Evolutionary conservation across 2,888 invertebrate genomes (phyloP).

Genomic region (Meandrusa payeni): DNA sequence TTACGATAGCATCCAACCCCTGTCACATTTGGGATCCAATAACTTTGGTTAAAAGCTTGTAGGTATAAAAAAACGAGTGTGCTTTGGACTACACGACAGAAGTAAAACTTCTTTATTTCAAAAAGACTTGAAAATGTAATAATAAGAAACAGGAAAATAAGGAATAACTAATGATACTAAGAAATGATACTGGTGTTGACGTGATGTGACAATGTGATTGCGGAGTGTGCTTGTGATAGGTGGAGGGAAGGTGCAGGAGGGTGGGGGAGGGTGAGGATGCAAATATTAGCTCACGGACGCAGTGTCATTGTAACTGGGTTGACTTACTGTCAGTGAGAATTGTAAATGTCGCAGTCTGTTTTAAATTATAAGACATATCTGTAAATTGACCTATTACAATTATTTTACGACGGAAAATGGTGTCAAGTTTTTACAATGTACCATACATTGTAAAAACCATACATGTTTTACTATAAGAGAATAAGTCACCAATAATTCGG

Average conservation of each 20-base stretch:
- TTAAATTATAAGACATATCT: slow-evolving; percentile 1
- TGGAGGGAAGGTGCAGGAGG: slow-evolving; percentile 7
- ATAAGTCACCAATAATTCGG: too few species aligned
- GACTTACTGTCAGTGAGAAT: slow-evolving; percentile 44
- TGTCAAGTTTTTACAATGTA: too few species aligned
- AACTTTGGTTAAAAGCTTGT: too few species aligned
- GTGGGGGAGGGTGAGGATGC: slow-evolving; percentile 21
- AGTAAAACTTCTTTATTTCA: too few species aligned
- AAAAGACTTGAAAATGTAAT: too few species aligned
- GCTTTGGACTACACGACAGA: too few species aligned
- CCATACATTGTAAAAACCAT: too few species aligned
- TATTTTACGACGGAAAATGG: too few species aligned
- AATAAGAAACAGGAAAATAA: slow-evolving; percentile 36
- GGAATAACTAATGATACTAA: slow-evolving; percentile 25
- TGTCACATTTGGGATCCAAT: too few species aligned
- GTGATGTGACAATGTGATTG: slow-evolving; percentile 23
- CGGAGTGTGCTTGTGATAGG: slow-evolving; percentile 3
- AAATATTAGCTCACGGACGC: slow-evolving; percentile 40
- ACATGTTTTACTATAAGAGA: too few species aligned
- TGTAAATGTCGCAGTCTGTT: slow-evolving; percentile 9
- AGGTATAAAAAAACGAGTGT: too few species aligned
- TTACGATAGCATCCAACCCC: too few species aligned
- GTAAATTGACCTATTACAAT: background rate
- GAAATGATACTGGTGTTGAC: slow-evolving; percentile 22
- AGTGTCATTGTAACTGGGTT: slow-evolving; percentile 44